Conservation (phyloP, 2,888 invertebrate genomes). For the Cyclophora albipunctata region DNA sequence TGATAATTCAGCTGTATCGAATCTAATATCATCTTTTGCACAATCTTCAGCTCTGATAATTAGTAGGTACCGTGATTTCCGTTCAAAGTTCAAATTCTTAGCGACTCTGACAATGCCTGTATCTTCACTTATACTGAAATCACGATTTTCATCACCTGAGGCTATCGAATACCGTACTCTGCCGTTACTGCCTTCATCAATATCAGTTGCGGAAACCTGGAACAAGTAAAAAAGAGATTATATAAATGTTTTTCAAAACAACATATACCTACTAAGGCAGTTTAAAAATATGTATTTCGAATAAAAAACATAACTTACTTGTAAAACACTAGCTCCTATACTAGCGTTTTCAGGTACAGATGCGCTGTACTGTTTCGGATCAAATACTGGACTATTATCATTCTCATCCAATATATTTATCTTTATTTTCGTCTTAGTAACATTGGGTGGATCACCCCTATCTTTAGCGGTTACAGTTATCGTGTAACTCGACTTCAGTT, state of each 20-base stretch:
- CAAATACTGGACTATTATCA: constrained; percentile 92
- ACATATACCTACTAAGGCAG: not conserved
- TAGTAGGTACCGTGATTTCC: constrained; percentile 87
- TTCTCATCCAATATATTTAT: constrained; percentile 90
- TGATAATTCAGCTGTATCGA: constrained; percentile 86
- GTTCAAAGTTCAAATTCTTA: constrained; percentile 94
- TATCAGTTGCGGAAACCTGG: constrained; percentile 91
- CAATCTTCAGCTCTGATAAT: constrained; percentile 93
- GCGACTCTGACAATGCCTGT: constrained; percentile 93
- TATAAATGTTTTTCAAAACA: not conserved
- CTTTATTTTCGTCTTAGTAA: constrained; percentile 79
- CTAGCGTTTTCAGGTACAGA: constrained; percentile 95
- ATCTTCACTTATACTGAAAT: constrained; percentile 94
- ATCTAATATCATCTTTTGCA: constrained; percentile 82
- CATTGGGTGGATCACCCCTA: constrained; percentile 87
- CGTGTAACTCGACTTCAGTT: constrained; percentile 83
- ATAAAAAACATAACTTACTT: constrained; percentile 70
- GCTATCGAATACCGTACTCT: constrained; percentile 92
- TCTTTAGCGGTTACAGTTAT: constrained; percentile 89
- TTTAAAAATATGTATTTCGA: constrained; percentile 1
- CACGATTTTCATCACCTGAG: constrained; percentile 91
- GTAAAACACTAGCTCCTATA: constrained; percentile 91
- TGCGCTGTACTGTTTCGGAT: constrained; percentile 92
- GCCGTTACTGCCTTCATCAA: constrained; percentile 92
- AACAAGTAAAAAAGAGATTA: constrained; percentile 10